Evolutionary conservation across 2,888 invertebrate species (phyloP).

Genomic region (Cryptocephalus primarius): DNA sequence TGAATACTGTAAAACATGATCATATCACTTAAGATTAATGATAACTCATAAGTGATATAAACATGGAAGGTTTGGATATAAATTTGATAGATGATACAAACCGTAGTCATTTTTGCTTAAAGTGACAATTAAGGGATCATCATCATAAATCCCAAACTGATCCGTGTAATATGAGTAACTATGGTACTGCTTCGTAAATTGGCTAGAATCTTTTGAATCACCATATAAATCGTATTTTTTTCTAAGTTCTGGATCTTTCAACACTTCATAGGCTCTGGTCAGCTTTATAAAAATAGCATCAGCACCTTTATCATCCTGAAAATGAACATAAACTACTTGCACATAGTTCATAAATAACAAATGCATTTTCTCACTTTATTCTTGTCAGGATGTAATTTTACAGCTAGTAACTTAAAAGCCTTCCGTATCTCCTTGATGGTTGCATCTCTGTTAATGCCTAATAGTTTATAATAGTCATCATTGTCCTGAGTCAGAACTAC

Average conservation of each 20-base stretch:
- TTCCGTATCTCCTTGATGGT: conserved; percentile 56
- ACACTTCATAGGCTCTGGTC: conserved; percentile 74
- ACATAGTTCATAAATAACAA: background rate
- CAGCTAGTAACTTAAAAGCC: conserved; percentile 62
- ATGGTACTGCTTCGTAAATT: conserved; percentile 55
- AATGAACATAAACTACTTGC: conserved; percentile 7
- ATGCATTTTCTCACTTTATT: conserved; percentile 34
- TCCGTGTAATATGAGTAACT: conserved; percentile 72
- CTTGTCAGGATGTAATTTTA: conserved; percentile 64
- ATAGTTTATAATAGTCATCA: conserved; percentile 29
- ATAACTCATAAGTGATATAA: too few species aligned
- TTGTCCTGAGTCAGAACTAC: background rate
- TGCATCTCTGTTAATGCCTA: conserved; percentile 50
- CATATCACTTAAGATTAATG: too few species aligned
- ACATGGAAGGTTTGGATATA: too few species aligned
- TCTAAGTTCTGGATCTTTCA: conserved; percentile 70
- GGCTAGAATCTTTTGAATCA: conserved; percentile 46
- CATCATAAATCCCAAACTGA: conserved; percentile 77
- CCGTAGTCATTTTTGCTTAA: conserved; percentile 65
- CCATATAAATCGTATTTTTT: conserved; percentile 73
- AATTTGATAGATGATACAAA: conserved; percentile 33
- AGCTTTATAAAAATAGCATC: conserved; percentile 69
- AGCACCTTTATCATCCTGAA: conserved; percentile 60
- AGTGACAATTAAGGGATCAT: conserved; percentile 71
- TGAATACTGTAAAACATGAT: too few species aligned